phyloP scores from a whole-genome alignment of 1,140 invertebrate genomes.

The Vanessa tameamea region DNA sequence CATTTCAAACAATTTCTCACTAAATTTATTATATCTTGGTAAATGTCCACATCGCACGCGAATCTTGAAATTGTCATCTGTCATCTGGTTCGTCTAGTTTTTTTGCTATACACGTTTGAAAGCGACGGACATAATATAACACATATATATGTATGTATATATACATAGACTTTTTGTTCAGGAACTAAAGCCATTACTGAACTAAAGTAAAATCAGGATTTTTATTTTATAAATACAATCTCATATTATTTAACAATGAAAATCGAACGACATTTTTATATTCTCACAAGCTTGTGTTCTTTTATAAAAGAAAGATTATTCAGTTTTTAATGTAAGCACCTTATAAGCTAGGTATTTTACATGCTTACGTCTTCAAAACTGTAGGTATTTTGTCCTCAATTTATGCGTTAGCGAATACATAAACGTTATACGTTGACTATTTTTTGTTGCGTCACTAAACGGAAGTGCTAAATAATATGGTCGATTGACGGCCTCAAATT shows the following conservation, averaged over 20 bases:
- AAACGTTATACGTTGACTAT: neutral
- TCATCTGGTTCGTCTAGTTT: slow-evolving; percentile 22
- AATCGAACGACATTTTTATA: neutral
- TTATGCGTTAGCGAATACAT: neutral
- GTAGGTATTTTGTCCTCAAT: slow-evolving; percentile 4
- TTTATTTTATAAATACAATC: no score
- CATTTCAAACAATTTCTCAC: neutral
- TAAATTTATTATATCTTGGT: neutral
- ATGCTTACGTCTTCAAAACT: slow-evolving; percentile 3
- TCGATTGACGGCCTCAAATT: slow-evolving; percentile 22
- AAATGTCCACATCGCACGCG: neutral
- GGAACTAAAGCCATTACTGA: no score
- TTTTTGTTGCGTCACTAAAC: slow-evolving; percentile 5
- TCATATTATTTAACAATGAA: neutral
- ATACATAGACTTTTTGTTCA: no score
- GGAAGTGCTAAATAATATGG: slow-evolving; percentile 21
- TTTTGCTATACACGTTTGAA: neutral
- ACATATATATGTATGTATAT: no score
- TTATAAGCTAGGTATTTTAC: neutral
- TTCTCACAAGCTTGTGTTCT: no score
- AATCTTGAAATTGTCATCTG: slow-evolving; percentile 17
- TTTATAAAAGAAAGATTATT: no score
- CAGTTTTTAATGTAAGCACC: neutral
- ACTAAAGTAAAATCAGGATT: no score
- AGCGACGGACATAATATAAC: no score